A percentile compares a stretch with the other conserved stretches of the same genome.
Evolutionary conservation across 2,113 vertebrate species (phyloP).

Genomic region (mouse (Mus musculus)): GRCm39 chr1:109755501-109756000

Average conservation of each 20-base stretch:
- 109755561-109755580: neutral
- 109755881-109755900: neutral
- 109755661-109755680: neutral
- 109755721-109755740: neutral
- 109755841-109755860: neutral
- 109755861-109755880: neutral
- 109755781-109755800: neutral
- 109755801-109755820: neutral
- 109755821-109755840: neutral
- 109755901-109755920: neutral
- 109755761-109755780: neutral
- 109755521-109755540: neutral
- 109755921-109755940: neutral
- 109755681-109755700: neutral
- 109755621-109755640: neutral
- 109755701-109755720: neutral
- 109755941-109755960: neutral
- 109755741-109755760: neutral
- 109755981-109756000: too few relatives aligned
- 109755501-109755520: neutral
- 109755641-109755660: neutral
- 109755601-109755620: neutral
- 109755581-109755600: neutral
- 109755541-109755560: too few relatives aligned
- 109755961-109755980: neutral